A percentile compares a stretch with the other conserved stretches of the same genome.
Conservation (phyloP, 2,113 vertebrate genomes). For the Hydrochoerus hydrochaeris region DNA sequence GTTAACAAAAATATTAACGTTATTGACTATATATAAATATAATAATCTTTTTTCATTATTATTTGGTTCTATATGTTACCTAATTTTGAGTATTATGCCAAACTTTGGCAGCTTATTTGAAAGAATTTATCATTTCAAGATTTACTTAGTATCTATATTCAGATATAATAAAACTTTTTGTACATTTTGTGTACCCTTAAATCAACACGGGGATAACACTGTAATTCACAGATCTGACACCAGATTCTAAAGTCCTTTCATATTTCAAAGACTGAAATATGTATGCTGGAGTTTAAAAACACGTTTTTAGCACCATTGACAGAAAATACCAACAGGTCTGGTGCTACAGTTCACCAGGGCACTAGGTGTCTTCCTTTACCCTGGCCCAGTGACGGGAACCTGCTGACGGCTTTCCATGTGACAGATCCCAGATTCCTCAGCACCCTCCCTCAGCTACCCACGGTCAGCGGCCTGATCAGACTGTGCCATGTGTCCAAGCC, state of each 20-base stretch:
- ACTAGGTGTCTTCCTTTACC: background rate
- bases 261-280: background rate
- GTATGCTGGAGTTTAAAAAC: background rate
- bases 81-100: background rate
- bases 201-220: background rate
- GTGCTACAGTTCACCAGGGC: background rate
- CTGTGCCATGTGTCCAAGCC: background rate
- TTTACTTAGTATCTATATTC: background rate
- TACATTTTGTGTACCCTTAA: background rate
- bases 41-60: background rate
- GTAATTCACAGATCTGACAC: background rate
- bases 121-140: conserved; percentile 31
- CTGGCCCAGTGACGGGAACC: background rate
- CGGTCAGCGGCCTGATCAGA: background rate
- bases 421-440: background rate
- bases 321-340: background rate
- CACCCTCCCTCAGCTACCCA: too few relatives aligned
- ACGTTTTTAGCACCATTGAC: background rate
- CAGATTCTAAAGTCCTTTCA: conserved; percentile 23
- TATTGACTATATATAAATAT: background rate
- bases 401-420: background rate
- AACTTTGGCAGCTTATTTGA: background rate
- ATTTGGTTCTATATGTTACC: background rate
- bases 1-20: background rate
- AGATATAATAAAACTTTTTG: background rate